phyloP scores from a whole-genome alignment of 2,888 invertebrate genomes.

The Acleris sparsana region DNA sequence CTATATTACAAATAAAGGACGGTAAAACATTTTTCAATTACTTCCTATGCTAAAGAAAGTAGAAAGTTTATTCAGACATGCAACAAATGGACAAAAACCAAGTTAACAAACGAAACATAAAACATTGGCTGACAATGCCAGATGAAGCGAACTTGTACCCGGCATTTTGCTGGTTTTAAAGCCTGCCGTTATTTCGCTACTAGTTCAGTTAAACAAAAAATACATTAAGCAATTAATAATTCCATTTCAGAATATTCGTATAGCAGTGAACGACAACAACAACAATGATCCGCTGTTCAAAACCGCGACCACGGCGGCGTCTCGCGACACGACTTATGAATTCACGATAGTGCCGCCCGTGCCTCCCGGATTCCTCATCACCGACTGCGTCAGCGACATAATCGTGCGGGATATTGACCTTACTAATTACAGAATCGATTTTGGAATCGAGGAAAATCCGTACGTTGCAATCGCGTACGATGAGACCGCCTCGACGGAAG shows the following conservation, averaged over 20 bases:
- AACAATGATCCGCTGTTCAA: constrained; percentile 73
- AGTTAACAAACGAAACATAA: no score
- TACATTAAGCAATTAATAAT: neutral
- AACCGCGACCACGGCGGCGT: constrained; percentile 40
- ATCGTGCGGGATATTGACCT: constrained; percentile 80
- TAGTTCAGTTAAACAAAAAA: no score
- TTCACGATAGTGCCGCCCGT: constrained; percentile 76
- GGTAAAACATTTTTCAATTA: no score
- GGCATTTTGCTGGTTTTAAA: no score
- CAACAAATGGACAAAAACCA: no score
- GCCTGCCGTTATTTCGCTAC: no score
- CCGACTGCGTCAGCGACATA: constrained; percentile 69
- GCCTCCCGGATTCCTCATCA: constrained; percentile 69
- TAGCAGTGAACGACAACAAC: constrained; percentile 76
- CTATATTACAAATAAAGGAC: no score
- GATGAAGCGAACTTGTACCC: no score
- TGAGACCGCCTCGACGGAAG: constrained; percentile 43
- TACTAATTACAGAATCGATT: constrained; percentile 70
- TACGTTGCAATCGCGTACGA: constrained; percentile 67
- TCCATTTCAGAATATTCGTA: constrained; percentile 64
- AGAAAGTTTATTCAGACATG: no score
- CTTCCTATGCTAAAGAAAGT: no score
- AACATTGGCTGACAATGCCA: no score
- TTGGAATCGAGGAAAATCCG: constrained; percentile 62
- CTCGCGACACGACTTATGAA: constrained; percentile 47